Evolutionary conservation across 2,113 vertebrate species (phyloP), one percentile per base, ranked within the genome.

Genomic region (Alectura lathami): DNA sequence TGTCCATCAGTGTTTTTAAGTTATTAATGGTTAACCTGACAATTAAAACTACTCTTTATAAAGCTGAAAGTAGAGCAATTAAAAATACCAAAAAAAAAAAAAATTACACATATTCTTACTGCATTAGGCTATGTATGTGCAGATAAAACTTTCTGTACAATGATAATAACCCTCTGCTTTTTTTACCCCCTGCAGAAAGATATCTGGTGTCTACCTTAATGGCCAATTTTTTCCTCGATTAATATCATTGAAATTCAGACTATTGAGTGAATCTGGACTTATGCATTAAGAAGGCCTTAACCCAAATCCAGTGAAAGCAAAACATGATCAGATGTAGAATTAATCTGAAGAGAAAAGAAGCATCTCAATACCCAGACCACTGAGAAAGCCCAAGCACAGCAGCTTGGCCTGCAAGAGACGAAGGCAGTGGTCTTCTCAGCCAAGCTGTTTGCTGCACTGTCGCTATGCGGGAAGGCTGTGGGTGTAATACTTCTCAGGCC

Each of bases 321-420:
- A 54, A 47, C 13, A 27, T 29, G 11, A 45, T 54, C 43, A 50
- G 50, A 59, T 45, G 24, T 38, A 56, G 40, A 86, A 79, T 48
- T 86, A 53, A 79, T 59, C 56, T 34, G 43, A 69, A 23, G 40
- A 54, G 43, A 48, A 68, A 77, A 83, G 11, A 24, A 70, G 6
- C 23, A 54, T 32, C 48, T 69, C 47, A 36, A 11, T 43, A 48
- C 4, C 20, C 24, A 48, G 17, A 27, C 8, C 11, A 13, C 2
- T 38, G 48, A 34, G 9, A 72, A 84, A 79, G 50, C 24, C 50
- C 26, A 66, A 70, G 40, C 34, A 87, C 0, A 2, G 56, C 11
- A 62, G 32, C 47, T 83, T 1, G 0, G 12, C 32, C 11, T 1
- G 0, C 4, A 2, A 59, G 63, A 36, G 24, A 14, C 4, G 10